These are phyloP conservation scores for Crocodylus rhombifer DNA, from an alignment of 2,797 vertebrate genomes.

Conservation along the genomic window DNA sequence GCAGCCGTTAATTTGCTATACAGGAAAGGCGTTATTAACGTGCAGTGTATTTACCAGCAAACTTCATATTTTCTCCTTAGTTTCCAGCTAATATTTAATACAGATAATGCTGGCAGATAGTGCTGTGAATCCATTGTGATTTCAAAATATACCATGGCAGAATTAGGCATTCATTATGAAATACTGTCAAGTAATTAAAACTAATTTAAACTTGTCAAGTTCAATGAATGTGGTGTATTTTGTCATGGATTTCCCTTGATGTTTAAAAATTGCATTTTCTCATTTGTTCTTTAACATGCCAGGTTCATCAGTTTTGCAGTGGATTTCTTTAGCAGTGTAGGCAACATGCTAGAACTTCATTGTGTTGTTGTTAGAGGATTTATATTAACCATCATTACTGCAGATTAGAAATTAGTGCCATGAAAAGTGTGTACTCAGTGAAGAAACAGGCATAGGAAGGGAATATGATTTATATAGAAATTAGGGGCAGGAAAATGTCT, in stretches of 20 bases:
- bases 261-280: accelerated
- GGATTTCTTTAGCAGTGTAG: background rate
- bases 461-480: background rate
- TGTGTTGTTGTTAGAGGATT: too few relatives aligned
- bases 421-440: background rate
- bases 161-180: background rate
- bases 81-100: background rate
- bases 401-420: background rate
- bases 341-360: background rate
- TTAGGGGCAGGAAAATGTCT: background rate
- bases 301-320: background rate
- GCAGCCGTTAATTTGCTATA: background rate
- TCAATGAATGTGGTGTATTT: background rate
- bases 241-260: background rate
- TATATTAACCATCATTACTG: too few relatives aligned
- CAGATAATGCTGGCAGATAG: background rate
- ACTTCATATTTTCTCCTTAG: background rate
- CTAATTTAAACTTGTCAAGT: background rate
- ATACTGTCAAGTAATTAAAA: background rate
- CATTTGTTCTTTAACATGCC: background rate
- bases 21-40: background rate
- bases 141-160: background rate
- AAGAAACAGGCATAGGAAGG: background rate
- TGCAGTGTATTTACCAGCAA: background rate
- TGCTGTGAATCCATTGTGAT: background rate